A percentile compares a stretch with the other conserved stretches of the same genome.
Conservation (phyloP, 2,113 vertebrate genomes). For the Stigmatopora nigra region DNA sequence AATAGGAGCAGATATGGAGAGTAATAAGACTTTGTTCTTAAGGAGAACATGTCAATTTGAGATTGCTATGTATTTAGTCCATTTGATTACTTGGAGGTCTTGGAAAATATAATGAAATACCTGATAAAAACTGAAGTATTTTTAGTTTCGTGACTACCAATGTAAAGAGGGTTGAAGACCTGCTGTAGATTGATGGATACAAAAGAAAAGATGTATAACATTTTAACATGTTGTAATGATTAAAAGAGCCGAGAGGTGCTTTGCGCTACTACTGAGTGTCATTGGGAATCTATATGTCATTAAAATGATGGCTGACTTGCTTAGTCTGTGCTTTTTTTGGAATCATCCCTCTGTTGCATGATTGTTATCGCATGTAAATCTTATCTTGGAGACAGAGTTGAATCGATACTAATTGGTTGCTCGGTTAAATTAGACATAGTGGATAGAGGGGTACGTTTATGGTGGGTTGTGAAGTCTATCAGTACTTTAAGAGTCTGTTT, state of each 20-base stretch:
- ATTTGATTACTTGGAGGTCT: no score
- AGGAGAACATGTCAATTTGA: no score
- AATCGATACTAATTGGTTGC: slow-evolving; percentile 7
- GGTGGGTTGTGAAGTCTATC: background rate
- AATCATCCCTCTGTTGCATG: background rate
- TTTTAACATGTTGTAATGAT: background rate
- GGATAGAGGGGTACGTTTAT: background rate
- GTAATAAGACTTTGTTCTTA: slow-evolving; percentile 5
- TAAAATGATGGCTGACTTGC: slow-evolving; percentile 1
- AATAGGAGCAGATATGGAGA: background rate
- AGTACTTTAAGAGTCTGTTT: background rate
- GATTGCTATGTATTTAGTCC: no score
- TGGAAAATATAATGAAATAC: no score
- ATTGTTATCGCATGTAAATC: slow-evolving; percentile 4
- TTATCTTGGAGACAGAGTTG: background rate
- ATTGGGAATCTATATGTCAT: background rate
- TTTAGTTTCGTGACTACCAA: background rate
- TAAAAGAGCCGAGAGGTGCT: background rate
- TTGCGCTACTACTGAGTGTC: background rate
- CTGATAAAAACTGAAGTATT: no score
- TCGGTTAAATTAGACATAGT: background rate
- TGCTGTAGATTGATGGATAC: no score
- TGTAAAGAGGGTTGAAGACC: background rate
- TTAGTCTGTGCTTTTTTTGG: slow-evolving; percentile 8
- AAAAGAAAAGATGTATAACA: background rate